Percentiles rank a stretch among this genome's conserved stretches.
Conservation (phyloP, 2,888 invertebrate genomes). For the Cryptus viduatorius region DNA sequence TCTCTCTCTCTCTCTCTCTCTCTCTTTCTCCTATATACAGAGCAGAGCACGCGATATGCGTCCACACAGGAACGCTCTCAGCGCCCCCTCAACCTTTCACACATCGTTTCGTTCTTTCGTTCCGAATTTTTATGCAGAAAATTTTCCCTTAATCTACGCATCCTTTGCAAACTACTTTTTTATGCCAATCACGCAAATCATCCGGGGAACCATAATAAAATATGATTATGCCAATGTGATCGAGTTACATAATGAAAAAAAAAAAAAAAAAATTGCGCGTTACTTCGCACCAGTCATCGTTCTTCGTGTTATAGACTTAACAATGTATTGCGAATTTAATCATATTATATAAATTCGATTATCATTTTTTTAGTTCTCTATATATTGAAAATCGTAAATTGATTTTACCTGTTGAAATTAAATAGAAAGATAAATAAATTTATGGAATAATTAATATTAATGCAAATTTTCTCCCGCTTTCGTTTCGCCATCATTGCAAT, state of each 20-base stretch:
- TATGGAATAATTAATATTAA: no score
- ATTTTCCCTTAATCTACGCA: slow-evolving; percentile 18
- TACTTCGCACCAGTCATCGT: background rate
- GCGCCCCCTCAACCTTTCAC: slow-evolving; percentile 49
- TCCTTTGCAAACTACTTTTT: background rate
- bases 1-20: slow-evolving; percentile 39
- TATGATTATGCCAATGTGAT: background rate
- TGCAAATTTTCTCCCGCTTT: slow-evolving; percentile 20
- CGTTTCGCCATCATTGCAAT: slow-evolving; percentile 23
- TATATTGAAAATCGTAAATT: background rate
- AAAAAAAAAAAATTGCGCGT: background rate
- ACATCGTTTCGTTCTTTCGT: slow-evolving; percentile 52
- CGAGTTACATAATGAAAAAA: background rate
- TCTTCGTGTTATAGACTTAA: background rate
- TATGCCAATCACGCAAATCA: background rate
- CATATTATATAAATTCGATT: no score
- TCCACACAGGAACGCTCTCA: slow-evolving; percentile 19
- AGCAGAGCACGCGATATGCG: slow-evolving; percentile 1
- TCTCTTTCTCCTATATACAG: slow-evolving; percentile 18
- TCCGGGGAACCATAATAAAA: slow-evolving; percentile 7
- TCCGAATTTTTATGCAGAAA: slow-evolving; percentile 52
- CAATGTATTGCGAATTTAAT: background rate
- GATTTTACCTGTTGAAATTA: no score
- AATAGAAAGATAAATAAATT: no score
- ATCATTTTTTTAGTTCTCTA: background rate